Evolutionary conservation across 2,888 invertebrate genomes (phyloP), one percentile per base, ranked within the genome.

Genomic region (Tipula unca): DNA sequence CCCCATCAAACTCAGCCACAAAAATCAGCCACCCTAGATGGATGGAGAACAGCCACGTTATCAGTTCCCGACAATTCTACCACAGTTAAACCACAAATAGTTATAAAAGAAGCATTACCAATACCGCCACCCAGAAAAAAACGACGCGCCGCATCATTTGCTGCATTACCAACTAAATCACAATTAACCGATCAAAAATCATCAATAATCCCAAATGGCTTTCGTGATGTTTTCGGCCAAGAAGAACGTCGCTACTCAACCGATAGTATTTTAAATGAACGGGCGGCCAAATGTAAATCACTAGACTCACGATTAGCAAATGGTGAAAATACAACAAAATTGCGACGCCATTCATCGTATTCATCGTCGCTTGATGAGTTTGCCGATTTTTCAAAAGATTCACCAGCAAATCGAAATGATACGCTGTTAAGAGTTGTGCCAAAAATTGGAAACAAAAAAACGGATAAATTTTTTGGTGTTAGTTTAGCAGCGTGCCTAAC

Each of bases 381-480:
- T 85, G 35, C 25, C 20, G 85, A 54, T 85, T 85, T 85, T 29
- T 42, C 36, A 1, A 84, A 84, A 13, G 84, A 84, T 17, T 83
- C 83, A 8, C 0, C 29, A 8, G 6, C 35, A 32, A 32, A n/a
- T 32, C n/a, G 10, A 83, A 83, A 83, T n/a, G 83, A 83, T 83
- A 83, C 83, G n/a, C n/a, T 83, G 10, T 32, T n/a, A n/a, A 4
- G 35, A 32, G 17, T 32, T n/a, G 83, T 83, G 13, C 84, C 32
- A 0, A 87, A 87, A 39, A 86, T 88, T 85, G 88, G 88, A 17
- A 88, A 88, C 85, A 87, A 86, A 82, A 88, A 88, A 86, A 87
- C 87, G 10, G 88, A 88, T 86, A 87, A 88, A 87, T 88, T 88
- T 86, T 87, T 88, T 84, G 88, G 87, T 42, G 88, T 87, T 87